phyloP scores from a whole-genome alignment of 1,140 invertebrate genomes.

The Popillia japonica region DNA sequence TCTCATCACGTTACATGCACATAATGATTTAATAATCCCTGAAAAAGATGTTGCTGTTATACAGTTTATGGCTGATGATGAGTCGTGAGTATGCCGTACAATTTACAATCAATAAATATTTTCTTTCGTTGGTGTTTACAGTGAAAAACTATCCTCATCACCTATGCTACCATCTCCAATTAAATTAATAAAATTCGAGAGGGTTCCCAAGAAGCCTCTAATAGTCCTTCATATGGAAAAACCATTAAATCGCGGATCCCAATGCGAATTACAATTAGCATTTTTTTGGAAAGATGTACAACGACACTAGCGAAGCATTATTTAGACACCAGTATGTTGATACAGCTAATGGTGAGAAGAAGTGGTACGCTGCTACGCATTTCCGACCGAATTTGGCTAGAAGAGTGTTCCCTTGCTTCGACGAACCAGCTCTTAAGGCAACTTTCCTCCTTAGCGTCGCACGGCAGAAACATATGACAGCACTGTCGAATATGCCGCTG shows the following conservation, averaged over 20 bases:
- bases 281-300: constrained; percentile 69
- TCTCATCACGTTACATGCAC: constrained; percentile 69
- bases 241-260: constrained; percentile 61
- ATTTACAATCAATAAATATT: constrained; percentile 18
- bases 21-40: constrained; percentile 66
- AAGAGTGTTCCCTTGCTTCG: constrained; percentile 90
- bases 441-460: constrained; percentile 73
- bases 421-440: constrained; percentile 86
- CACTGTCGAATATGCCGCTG: constrained; percentile 72
- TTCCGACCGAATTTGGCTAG: constrained; percentile 84
- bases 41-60: constrained; percentile 53
- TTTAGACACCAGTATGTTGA: constrained; percentile 69
- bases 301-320: constrained; percentile 66
- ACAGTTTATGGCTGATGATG: constrained; percentile 53
- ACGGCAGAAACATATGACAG: constrained; percentile 67
- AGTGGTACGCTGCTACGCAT: constrained; percentile 73
- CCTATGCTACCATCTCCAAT: constrained; percentile 45
- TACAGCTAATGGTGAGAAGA: constrained; percentile 60
- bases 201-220: constrained; percentile 65
- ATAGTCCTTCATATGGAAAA: constrained; percentile 66
- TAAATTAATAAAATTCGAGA: constrained; percentile 52
- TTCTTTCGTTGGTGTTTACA: constrained; percentile 29
- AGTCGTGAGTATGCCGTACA: constrained; percentile 54
- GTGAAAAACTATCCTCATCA: constrained; percentile 43
- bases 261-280: constrained; percentile 65